Base-by-base conservation (phyloP, 2,797 vertebrate genomes). In the Sciaenops ocellatus region DNA sequence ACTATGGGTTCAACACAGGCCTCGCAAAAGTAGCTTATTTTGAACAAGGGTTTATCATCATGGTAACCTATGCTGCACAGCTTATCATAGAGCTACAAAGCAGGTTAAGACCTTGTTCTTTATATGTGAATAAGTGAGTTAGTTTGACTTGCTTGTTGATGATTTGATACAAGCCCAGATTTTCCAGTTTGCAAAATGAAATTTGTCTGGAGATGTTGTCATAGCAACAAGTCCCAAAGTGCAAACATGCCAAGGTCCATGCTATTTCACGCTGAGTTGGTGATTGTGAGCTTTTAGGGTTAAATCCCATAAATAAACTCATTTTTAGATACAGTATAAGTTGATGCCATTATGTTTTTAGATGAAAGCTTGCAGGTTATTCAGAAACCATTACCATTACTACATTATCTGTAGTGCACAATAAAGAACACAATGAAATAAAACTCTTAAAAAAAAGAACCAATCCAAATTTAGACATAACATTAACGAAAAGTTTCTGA, bases 1-100 rank as follows among this genome's bases (percentile, higher is more conserved):
- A 71, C 54, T 72, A 64, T 44, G 52, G 52, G 80, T 89, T 83
- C 73, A 80, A 16, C 51, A 52, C 26, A n/a, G 69, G 69, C 28
- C 78, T 65, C 28, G 59, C 69, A 24, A 70, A 76, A 74, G 44
- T 41, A 83, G 30, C 42, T 70, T 46, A 57, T 76, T 74, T 71
- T 50, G 41, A 76, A 71, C 46, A n/a, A 50, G 5, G 38, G 24
- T 17, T 13, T 12, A 74, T 80, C 48, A 63, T 60, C 70, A 50
- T 22, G 55, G 60, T 16, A 75, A 80, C n/a, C 38, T 59, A 54
- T 28, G 34, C 42, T 30, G 46, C 65, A 59, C 26, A 67, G 65
- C 22, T 56, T 55, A 83, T 75, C 52, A 41, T 30, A 42, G 26
- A 66, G 41, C 56, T 24, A 38, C 60, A 26, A n/a, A 47, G 28